These are phyloP conservation scores for Drosophila paramelanica DNA, from an alignment of 2,888 invertebrate genomes.

Conservation along the genomic window DNA sequence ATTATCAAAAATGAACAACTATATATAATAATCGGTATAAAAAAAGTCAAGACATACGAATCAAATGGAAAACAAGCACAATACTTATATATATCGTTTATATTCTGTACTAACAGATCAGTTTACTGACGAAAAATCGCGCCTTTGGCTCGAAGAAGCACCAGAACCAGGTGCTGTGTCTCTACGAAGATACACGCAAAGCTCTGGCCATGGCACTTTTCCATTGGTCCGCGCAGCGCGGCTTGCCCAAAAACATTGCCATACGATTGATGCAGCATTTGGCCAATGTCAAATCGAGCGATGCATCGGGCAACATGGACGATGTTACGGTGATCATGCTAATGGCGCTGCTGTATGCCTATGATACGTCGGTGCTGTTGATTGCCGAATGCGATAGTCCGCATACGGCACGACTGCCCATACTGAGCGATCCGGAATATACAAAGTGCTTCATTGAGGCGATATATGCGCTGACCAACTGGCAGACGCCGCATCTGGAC, in stretches of 20 bases:
- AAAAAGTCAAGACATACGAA: neutral
- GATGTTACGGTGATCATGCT: constrained; percentile 91
- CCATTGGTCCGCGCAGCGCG: constrained; percentile 91
- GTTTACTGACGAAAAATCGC: constrained; percentile 92
- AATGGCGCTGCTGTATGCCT: constrained; percentile 93
- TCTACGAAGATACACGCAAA: constrained; percentile 90
- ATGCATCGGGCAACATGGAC: constrained; percentile 90
- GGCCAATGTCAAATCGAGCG: constrained; percentile 83
- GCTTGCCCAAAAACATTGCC: constrained; percentile 90
- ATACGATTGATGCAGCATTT: constrained; percentile 86
- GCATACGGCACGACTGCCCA: constrained; percentile 88
- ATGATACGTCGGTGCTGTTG: constrained; percentile 92
- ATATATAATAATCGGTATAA: too few species aligned
- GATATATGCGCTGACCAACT: constrained; percentile 77
- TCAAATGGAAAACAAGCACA: neutral
- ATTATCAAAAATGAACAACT: too few species aligned
- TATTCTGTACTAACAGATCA: constrained; percentile 85
- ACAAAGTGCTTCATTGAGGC: constrained; percentile 86
- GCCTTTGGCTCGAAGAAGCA: constrained; percentile 95
- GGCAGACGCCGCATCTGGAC: constrained; percentile 81
- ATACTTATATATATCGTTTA: too few species aligned
- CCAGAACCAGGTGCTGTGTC: constrained; percentile 90
- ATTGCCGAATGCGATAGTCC: constrained; percentile 91
- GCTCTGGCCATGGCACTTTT: constrained; percentile 90
- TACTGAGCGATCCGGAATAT: constrained; percentile 87